Evolutionary conservation across 2,888 invertebrate species (phyloP), one percentile per base, ranked within the genome.

Genomic region (Brachylomia viminalis): DNA sequence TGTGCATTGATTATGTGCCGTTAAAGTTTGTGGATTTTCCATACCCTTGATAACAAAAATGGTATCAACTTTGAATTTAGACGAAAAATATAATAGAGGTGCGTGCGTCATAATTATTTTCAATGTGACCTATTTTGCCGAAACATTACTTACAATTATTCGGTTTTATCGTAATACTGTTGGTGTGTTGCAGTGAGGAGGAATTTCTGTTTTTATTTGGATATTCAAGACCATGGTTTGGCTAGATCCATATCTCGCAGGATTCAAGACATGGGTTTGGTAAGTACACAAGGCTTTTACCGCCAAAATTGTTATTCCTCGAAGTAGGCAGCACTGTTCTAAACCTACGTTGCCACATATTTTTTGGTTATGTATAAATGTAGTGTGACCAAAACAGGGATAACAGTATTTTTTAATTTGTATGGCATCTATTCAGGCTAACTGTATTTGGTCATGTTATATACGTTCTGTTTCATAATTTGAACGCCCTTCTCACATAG

Each of bases 121-220:
- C 77, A 85, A 83, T 87, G 82, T 88, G 86, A 87, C 88, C 88
- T 88, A 89, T 86, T 85, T 88, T 65, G 49, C 68, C 72, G 54
- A 83, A 77, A 79, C 64, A 69, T 66, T 75, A 49, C 13, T 47
- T 80, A 72, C 82, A 49, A 47, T 84, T 75, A 56, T 80, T 75
- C 62, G 69, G 69, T 69, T 83, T 82, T 65, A 79, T 67, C 69
- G 56, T 81, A 79, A 81, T 80, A 69, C 56, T 86, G 75, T 85
- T 85, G 77, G 76, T 85, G 72, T 86, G 82, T 95, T 95, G 75
- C 95, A 96, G 96, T 95, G 83, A 92, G 98, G 92, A 97, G 97
- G 89, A 97, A 97, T 93, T 97, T 97, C 91, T 97, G 97, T 92
- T 98, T 98, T 96, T 98, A 98, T 94, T 97, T 98, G 97, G 98